Evolutionary conservation across 1,140 invertebrate species (phyloP), one percentile per base, ranked within the genome.

Genomic region (Hyles euphorbiae): DNA sequence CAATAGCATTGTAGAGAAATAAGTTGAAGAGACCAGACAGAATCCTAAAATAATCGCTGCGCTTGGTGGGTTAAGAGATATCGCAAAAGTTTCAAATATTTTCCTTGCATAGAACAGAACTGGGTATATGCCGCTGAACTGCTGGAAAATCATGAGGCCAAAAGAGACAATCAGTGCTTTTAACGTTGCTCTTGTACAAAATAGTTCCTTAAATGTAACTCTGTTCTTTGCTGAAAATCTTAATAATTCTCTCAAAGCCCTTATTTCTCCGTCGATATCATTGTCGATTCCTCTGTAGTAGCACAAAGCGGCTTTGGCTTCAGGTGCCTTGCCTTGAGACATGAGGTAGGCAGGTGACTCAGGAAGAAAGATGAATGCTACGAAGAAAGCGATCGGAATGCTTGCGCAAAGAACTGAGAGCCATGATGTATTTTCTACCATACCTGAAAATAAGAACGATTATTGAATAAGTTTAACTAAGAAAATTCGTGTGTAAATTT

Each of bases 61-160:
- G 5, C 69, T 69, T 32, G 86, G 80, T 32, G 91, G 65, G 49
- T 90, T 74, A 1, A 94, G 69, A 0, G 71, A 65, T 11, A 81
- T 89, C 53, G 90, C 85, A 12, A 92, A 90, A 4, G 65, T 78
- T 9, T 89, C 70, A 67, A 97, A 96, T 34, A 97, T 96, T 1
- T 86, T 81, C 3, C 90, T 91, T 0, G 93, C 90, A 67, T 96
- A 96, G 72, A 96, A 96, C 56, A 96, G 92, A 34, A 96, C 91
- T 2, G 93, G 93, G 67, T 95, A 96, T 45, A 96, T 94, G 3
- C 95, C 95, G 56, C 92, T 93, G 33, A 96, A 83, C 72, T 96
- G 95, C 74, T 97, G 95, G 63, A 96, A 94, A 34, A 95, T 88
- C 95, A 96, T 96, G 0, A 96, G 88, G 68, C 86, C 84, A 49